phyloP scores from a whole-genome alignment of 2,797 vertebrate genomes.

The Rhynchonycteris naso region DNA sequence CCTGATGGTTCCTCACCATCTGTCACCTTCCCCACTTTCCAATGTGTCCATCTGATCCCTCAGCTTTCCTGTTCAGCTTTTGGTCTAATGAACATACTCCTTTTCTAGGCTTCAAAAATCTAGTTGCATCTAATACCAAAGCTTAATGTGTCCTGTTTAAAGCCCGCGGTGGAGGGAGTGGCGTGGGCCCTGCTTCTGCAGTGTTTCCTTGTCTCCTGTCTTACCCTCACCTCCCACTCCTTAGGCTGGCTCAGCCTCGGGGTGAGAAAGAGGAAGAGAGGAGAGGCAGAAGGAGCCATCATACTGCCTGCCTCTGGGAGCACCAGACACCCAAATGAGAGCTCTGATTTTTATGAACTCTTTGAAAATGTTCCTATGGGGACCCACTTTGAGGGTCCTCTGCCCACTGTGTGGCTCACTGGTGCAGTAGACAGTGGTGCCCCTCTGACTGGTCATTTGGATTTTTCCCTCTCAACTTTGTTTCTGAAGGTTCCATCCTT shows the following conservation, averaged over 20 bases:
- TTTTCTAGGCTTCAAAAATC: not conserved
- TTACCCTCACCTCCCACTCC: not conserved
- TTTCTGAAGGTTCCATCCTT: not conserved
- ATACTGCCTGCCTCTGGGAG: not conserved
- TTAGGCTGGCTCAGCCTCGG: rapidly evolving
- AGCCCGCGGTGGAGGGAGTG: not conserved
- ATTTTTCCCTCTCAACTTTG: not conserved
- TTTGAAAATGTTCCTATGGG: not conserved
- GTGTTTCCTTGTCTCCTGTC: not conserved
- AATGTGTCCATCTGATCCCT: not conserved
- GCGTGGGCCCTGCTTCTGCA: not conserved
- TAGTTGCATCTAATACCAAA: not conserved
- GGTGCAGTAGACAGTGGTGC: not conserved
- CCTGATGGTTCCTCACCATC: rapidly evolving
- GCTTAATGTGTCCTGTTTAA: not conserved
- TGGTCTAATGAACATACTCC: not conserved
- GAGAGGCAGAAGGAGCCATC: no score
- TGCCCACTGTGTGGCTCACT: not conserved
- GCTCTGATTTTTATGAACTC: not conserved
- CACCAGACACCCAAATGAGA: not conserved
- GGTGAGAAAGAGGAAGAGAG: not conserved
- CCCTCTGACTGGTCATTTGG: no score
- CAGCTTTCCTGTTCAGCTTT: not conserved
- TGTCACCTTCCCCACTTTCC: rapidly evolving
- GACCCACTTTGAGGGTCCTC: no score